Evolutionary conservation across 2,113 vertebrate species (phyloP).

Genomic region (Sinocyclocheilus maitianheensis): DNA sequence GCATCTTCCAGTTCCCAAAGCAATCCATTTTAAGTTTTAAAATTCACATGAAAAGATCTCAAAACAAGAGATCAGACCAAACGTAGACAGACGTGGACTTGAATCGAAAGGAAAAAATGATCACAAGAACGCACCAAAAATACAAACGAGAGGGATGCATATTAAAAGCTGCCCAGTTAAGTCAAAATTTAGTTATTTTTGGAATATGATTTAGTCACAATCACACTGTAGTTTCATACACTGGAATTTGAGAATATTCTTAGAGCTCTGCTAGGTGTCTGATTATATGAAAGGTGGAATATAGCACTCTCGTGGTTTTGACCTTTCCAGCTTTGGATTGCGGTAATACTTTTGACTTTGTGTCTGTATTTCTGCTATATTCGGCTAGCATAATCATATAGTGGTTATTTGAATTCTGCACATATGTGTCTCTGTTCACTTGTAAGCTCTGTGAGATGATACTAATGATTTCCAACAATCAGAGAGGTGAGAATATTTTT

Average conservation of each 20-base stretch:
- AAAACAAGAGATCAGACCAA: neutral
- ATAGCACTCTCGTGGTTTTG: slow-evolving; percentile 17
- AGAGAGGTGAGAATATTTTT: neutral
- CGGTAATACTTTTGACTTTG: neutral
- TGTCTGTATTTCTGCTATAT: neutral
- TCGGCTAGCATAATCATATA: neutral
- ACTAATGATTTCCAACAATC: neutral
- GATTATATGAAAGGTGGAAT: neutral
- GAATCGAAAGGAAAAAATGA: neutral
- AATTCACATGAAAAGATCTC: neutral
- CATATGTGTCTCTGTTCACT: neutral
- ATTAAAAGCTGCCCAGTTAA: neutral
- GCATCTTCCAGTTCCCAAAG: too few species aligned
- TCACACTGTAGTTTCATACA: slow-evolving; percentile 1
- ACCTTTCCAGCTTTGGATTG: slow-evolving; percentile 30
- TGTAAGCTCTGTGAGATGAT: neutral
- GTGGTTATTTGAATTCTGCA: neutral
- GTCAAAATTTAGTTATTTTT: neutral
- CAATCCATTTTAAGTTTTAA: neutral
- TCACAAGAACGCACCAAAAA: neutral
- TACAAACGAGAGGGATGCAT: neutral
- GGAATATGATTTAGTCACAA: neutral
- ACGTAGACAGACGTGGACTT: neutral
- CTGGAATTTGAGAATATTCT: neutral
- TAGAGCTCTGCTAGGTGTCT: neutral